These are phyloP conservation scores for Oreochromis grahami DNA, from an alignment of 2,797 vertebrate species.

Conservation along the genomic window DNA sequence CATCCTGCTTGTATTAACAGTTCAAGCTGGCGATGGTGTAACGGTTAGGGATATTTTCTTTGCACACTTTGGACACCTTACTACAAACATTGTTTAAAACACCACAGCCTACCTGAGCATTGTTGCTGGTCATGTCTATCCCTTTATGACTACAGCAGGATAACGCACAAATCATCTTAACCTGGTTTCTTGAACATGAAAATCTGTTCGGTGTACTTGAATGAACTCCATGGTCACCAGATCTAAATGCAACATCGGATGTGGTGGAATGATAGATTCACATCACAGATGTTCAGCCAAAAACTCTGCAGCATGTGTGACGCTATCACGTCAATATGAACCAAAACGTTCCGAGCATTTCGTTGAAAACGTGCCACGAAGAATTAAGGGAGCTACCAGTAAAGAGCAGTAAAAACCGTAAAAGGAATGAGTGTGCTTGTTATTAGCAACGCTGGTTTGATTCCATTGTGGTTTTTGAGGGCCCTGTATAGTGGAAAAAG, in stretches of 20 bases:
- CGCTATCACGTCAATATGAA: fast-evolving
- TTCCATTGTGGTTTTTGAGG: background rate
- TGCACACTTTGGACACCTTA: background rate
- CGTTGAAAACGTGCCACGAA: background rate
- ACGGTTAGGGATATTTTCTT: background rate
- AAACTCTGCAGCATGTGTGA: background rate
- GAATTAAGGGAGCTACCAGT: background rate
- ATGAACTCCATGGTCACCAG: background rate
- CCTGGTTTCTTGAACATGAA: background rate
- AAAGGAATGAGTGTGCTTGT: background rate
- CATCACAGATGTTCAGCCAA: background rate
- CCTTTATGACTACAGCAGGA: background rate
- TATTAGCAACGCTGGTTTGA: background rate
- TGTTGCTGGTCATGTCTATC: background rate
- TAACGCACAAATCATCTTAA: background rate
- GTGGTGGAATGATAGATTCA: background rate
- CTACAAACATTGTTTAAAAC: background rate
- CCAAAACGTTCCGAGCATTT: background rate
- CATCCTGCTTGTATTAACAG: background rate
- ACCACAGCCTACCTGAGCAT: background rate
- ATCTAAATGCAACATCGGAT: background rate
- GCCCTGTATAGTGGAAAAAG: background rate
- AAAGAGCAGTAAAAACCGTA: background rate
- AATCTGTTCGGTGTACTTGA: background rate
- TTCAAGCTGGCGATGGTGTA: background rate